phyloP scores from a whole-genome alignment of 2,797 vertebrate genomes.

The Geotrypetes seraphini region DNA sequence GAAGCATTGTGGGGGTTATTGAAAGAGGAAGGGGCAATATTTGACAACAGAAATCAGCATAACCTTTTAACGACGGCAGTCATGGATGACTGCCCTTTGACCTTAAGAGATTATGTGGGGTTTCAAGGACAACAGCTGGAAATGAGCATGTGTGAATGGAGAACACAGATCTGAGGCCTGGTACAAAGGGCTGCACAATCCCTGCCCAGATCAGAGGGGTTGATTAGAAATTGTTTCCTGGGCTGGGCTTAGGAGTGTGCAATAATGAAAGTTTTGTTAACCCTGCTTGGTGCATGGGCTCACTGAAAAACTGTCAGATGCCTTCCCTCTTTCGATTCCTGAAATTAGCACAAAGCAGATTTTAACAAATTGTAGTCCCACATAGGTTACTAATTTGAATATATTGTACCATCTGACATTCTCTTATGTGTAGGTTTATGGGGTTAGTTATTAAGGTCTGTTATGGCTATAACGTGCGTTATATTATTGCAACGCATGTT shows the following conservation, averaged over 20 bases:
- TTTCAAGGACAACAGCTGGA: constrained; percentile 73
- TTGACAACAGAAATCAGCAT: constrained; percentile 74
- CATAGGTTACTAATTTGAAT: too few relatives aligned
- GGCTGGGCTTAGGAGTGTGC: constrained; percentile 61
- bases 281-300: constrained; percentile 35
- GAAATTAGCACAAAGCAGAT: too few relatives aligned
- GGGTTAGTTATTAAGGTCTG: too few relatives aligned
- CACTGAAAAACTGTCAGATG: constrained; percentile 5
- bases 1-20: constrained; percentile 56
- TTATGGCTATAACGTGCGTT: too few relatives aligned
- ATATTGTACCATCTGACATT: too few relatives aligned
- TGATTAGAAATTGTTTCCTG: constrained; percentile 68
- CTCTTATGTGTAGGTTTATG: too few relatives aligned
- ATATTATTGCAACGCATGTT: too few relatives aligned
- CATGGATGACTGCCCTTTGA: constrained; percentile 72
- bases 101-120: constrained; percentile 67
- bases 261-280: constrained; percentile 53
- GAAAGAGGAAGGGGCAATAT: constrained; percentile 63
- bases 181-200: constrained; percentile 56
- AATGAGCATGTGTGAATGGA: constrained; percentile 60
- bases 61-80: constrained; percentile 66
- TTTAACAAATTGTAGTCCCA: too few relatives aligned
- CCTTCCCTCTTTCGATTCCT: too few relatives aligned
- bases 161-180: constrained; percentile 56
- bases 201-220: constrained; percentile 55